These are phyloP conservation scores for Drosophila bocki DNA, from an alignment of 1,140 invertebrate genomes.

Conservation along the genomic window DNA sequence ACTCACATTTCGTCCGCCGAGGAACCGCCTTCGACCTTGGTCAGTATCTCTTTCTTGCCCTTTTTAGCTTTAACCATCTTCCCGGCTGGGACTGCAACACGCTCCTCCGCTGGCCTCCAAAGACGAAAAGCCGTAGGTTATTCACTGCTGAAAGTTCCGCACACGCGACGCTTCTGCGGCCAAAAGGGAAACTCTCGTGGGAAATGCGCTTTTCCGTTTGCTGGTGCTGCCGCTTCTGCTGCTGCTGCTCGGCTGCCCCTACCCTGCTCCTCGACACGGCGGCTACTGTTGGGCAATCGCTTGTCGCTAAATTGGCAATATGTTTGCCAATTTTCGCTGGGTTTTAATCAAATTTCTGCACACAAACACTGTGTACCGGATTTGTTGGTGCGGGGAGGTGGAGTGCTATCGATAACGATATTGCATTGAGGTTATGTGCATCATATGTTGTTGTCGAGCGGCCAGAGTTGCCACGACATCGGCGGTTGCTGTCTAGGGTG, in stretches of 20 bases:
- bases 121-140: slow-evolving; percentile 72
- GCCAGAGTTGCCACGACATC: slow-evolving; percentile 26
- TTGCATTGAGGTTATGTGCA: slow-evolving; percentile 28
- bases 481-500: slow-evolving; percentile 11
- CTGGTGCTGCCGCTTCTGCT: slow-evolving; percentile 10
- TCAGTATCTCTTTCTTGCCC: slow-evolving; percentile 85
- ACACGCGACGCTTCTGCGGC: slow-evolving; percentile 66
- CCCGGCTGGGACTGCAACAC: slow-evolving; percentile 83
- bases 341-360: slow-evolving; percentile 33
- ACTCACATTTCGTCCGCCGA: slow-evolving; percentile 84
- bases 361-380: slow-evolving; percentile 26
- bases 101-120: slow-evolving; percentile 71
- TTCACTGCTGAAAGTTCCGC: slow-evolving; percentile 76
- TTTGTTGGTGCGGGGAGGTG: slow-evolving; percentile 18
- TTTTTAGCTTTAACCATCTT: slow-evolving; percentile 85
- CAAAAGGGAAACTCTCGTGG: slow-evolving; percentile 24
- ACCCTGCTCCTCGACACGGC: slow-evolving; percentile 10
- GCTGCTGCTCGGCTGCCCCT: slow-evolving; percentile 2
- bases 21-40: slow-evolving; percentile 69
- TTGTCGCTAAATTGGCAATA: slow-evolving; percentile 7
- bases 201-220: slow-evolving; percentile 20
- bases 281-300: slow-evolving; percentile 13
- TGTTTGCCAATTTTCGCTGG: slow-evolving; percentile 28
- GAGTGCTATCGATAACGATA: slow-evolving; percentile 23
- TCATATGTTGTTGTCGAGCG: slow-evolving; percentile 23